A percentile compares a stretch with the other conserved stretches of the same genome.
Evolutionary conservation across 2,113 vertebrate genomes (phyloP).

Genomic region (Dasyprocta punctata): DNA sequence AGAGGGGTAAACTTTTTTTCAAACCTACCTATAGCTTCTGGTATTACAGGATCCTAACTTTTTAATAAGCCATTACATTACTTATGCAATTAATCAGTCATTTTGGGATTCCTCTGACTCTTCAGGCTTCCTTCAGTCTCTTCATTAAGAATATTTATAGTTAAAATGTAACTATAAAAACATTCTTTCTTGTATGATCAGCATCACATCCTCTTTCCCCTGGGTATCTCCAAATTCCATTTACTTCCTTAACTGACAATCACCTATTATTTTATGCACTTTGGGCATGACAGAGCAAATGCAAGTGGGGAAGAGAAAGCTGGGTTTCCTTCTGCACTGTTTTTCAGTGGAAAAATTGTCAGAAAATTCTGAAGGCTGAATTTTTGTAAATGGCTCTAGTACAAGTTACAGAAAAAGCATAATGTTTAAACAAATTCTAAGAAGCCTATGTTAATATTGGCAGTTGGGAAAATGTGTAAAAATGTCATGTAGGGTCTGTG

Average conservation of each 20-base stretch:
- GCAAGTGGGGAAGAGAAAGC: neutral
- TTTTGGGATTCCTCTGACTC: neutral
- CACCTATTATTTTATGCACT: conserved; percentile 28
- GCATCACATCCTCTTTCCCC: conserved; percentile 9
- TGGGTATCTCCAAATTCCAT: conserved; percentile 30
- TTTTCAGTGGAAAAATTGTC: neutral
- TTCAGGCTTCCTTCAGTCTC: neutral
- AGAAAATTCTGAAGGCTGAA: conserved; percentile 20
- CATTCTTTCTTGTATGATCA: neutral
- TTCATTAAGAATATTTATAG: neutral
- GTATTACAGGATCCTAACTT: neutral
- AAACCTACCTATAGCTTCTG: neutral
- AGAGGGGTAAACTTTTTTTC: neutral
- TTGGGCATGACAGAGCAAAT: conserved; percentile 6
- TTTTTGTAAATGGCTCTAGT: conserved; percentile 17
- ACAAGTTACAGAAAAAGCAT: neutral
- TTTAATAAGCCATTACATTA: conserved; percentile 8
- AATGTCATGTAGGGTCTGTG: neutral
- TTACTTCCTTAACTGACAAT: conserved; percentile 27
- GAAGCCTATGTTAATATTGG: neutral
- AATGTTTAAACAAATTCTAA: conserved; percentile 24
- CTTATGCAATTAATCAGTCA: neutral
- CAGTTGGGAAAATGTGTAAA: neutral
- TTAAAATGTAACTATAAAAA: conserved; percentile 54
- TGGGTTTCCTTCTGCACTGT: neutral